Conservation (phyloP, 2,797 vertebrate species). For the Gymnothorax reevesii region DNA sequence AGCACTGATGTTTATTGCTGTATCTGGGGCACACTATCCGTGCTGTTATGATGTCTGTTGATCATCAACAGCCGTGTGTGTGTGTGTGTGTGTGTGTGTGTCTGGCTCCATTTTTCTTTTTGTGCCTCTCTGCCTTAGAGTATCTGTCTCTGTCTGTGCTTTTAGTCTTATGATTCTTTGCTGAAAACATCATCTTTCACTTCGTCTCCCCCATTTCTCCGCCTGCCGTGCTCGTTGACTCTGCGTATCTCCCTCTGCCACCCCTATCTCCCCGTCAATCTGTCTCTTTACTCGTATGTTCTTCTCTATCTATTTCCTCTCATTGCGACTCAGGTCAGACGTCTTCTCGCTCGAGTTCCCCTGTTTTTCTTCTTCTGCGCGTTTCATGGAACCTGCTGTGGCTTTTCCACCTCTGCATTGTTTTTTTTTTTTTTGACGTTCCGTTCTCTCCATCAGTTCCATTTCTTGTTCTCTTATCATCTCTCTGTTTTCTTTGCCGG, state of each 20-base stretch:
- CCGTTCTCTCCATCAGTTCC: slow-evolving; percentile 29
- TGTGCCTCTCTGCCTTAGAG: slow-evolving; percentile 12
- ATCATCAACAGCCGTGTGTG: neutral
- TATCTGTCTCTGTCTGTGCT: neutral
- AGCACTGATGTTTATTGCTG: slow-evolving; percentile 39
- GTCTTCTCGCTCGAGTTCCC: neutral
- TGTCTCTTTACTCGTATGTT: neutral
- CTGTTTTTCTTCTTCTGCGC: slow-evolving; percentile 10
- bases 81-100: neutral
- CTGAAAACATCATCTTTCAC: neutral
- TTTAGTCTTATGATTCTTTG: neutral
- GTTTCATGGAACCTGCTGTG: slow-evolving; percentile 18
- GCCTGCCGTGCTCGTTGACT: neutral
- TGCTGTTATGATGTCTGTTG: neutral
- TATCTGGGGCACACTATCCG: neutral
- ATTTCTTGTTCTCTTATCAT: slow-evolving; percentile 31
- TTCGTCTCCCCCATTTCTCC: neutral
- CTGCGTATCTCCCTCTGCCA: slow-evolving; percentile 5
- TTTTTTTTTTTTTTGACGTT: slow-evolving; percentile 55
- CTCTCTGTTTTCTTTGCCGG: slow-evolving; percentile 10
- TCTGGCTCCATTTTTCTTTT: neutral
- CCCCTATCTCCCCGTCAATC: neutral
- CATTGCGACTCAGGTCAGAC: neutral
- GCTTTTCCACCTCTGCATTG: slow-evolving; percentile 37
- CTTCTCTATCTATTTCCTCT: neutral